These are phyloP conservation scores for Dioctria rufipes DNA, from an alignment of 2,888 invertebrate genomes.

Conservation along the genomic window DNA sequence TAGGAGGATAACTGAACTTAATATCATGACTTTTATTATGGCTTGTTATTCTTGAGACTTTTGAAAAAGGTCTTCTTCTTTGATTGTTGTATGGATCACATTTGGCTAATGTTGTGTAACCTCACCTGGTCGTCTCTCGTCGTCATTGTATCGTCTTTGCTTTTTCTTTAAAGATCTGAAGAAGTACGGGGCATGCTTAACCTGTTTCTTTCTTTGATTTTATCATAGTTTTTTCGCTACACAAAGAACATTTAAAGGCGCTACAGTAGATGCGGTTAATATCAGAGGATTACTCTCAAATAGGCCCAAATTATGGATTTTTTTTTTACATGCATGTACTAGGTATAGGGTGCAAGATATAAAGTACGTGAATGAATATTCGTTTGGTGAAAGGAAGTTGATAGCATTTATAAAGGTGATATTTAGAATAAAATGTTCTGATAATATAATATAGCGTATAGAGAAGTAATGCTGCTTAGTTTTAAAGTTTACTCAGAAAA, in stretches of 20 bases:
- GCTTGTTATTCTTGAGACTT: slow-evolving; percentile 4
- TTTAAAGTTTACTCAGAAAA: too few species aligned
- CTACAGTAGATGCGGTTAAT: slow-evolving; percentile 35
- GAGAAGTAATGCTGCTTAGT: too few species aligned
- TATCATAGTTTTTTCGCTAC: slow-evolving; percentile 35
- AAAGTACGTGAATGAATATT: slow-evolving; percentile 33
- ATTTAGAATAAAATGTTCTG: too few species aligned
- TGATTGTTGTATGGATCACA: slow-evolving; percentile 25
- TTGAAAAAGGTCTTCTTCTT: background rate
- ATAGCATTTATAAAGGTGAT: background rate
- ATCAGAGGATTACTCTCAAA: slow-evolving; percentile 34
- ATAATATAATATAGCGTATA: too few species aligned
- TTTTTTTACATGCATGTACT: slow-evolving; percentile 5
- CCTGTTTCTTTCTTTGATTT: slow-evolving; percentile 47
- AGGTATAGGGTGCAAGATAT: background rate
- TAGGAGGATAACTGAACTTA: background rate
- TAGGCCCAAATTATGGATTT: slow-evolving; percentile 17
- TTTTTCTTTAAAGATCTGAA: background rate
- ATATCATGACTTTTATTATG: background rate
- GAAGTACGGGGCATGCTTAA: slow-evolving; percentile 40
- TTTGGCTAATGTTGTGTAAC: slow-evolving; percentile 48
- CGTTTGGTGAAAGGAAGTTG: background rate
- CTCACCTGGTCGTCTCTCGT: slow-evolving; percentile 35
- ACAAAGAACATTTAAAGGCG: slow-evolving; percentile 41
- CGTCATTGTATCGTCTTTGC: background rate